Conservation (phyloP, 2,888 invertebrate species). For the Gymnosoma rotundatum region DNA sequence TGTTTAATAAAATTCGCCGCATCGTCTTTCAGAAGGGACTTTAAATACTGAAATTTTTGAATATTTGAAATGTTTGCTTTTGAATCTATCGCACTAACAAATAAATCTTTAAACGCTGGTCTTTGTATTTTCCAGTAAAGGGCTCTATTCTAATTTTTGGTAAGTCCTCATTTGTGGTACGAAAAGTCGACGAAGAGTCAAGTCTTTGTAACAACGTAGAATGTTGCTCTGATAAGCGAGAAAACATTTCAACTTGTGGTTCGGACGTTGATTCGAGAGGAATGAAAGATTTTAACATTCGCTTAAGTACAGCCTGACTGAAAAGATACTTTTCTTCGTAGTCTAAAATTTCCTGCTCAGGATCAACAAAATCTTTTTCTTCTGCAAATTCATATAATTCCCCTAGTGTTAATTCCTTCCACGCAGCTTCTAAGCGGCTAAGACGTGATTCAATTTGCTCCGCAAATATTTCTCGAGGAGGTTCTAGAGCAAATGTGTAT, state of each 20-base stretch:
- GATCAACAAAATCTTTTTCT: neutral
- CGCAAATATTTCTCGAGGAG: neutral
- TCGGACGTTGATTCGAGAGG: neutral
- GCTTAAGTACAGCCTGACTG: neutral
- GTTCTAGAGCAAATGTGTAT: neutral
- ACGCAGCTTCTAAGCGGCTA: neutral
- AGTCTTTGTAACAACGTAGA: neutral
- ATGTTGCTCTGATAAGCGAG: neutral
- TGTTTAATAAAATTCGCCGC: neutral
- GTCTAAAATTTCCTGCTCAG: neutral
- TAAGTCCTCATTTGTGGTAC: neutral
- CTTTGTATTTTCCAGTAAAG: neutral
- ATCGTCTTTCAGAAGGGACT: neutral
- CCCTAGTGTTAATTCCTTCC: neutral
- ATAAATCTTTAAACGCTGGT: neutral
- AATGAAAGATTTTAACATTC: too few relatives aligned
- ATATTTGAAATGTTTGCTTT: neutral
- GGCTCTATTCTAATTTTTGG: conserved; percentile 7
- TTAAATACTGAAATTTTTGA: neutral
- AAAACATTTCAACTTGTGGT: neutral
- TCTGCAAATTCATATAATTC: neutral
- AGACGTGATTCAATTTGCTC: neutral
- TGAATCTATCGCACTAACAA: neutral
- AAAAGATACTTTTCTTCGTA: neutral
- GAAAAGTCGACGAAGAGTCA: neutral